Base-by-base conservation (phyloP, 2,888 invertebrate species). In the Dynastes grantii region DNA sequence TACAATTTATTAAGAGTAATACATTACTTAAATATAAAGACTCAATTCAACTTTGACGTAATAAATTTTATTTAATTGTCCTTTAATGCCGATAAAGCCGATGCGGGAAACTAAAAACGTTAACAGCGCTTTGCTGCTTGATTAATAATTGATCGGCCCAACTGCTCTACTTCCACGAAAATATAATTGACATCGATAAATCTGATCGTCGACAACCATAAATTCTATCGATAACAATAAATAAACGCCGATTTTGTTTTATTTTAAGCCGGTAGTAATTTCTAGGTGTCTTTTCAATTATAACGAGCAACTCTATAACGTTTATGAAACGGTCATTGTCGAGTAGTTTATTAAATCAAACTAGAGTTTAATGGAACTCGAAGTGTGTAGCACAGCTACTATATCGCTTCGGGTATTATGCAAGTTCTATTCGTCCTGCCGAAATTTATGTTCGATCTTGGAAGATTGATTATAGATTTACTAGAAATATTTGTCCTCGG, bases 391-490 rank as follows among this genome's bases (percentile, higher is more conserved):
- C 27, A 61, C 49, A 61, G 61, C 73, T 75, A 49, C 73, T 61
- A 75, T 75, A 45, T 61, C 61, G 73, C 73, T 75, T 45, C 40
- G 45, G 73, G 73, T 75, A 75, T 61, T 75, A 75, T 40, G 45
- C 22, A 63, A 75, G 73, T 40, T 75, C 73, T 75, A 49, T 75
- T 63, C 73, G 61, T 63, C 45, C 45, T 40, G 58, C 78, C 78
- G 70, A 73, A 78, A 78, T 78, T 71, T 78, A 78, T 73, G 78
- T 78, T 78, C 73, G 78, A 63, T 78, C 51, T 49, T 16, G 16
- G 40, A 64, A 71, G 78, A 71, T 78, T 78, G 73, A 78, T 78
- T 78, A 73, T 78, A 78, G 51, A 64, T 71, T 73, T 63, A 61
- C 40, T 75, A 16, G 27, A 61, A 45, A 27, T 75, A 29, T 45